Evolutionary conservation across 2,797 vertebrate species (phyloP).

Genomic region (Champsocephalus esox): DNA sequence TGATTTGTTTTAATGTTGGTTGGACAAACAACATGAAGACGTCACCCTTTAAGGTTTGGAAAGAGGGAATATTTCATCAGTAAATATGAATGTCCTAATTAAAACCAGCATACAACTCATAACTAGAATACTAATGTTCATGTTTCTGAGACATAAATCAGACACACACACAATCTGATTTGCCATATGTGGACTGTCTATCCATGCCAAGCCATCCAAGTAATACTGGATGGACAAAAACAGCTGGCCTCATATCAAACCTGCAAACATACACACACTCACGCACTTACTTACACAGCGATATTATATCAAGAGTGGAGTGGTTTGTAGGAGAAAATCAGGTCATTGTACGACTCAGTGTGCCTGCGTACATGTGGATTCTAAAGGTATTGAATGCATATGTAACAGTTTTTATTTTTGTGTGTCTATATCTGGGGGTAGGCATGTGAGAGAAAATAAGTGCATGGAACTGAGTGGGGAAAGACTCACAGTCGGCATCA

Average conservation of each 20-base stretch:
- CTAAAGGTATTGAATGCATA: background rate
- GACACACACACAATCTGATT: constrained; percentile 66
- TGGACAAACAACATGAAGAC: constrained; percentile 1
- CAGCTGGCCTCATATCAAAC: constrained; percentile 76
- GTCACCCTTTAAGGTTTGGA: background rate
- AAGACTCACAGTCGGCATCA: constrained; percentile 92
- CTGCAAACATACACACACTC: constrained; percentile 27
- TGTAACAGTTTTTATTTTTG: background rate
- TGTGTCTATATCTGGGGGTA: background rate
- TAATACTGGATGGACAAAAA: constrained; percentile 77
- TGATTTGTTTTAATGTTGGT: background rate
- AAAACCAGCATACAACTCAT: constrained; percentile 14
- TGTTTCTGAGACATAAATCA: constrained; percentile 24
- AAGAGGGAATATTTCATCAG: background rate
- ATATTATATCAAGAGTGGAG: constrained; percentile 35
- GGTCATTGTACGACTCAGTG: constrained; percentile 24
- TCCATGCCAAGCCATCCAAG: constrained; percentile 77
- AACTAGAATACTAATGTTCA: constrained; percentile 23
- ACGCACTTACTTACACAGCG: constrained; percentile 5
- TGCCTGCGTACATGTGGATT: background rate
- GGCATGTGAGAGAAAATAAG: background rate
- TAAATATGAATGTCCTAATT: background rate
- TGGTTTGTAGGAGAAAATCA: constrained; percentile 35
- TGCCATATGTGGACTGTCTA: constrained; percentile 70
- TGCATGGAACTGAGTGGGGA: background rate